phyloP scores from a whole-genome alignment of 2,888 invertebrate genomes.

The Carcina quercana region DNA sequence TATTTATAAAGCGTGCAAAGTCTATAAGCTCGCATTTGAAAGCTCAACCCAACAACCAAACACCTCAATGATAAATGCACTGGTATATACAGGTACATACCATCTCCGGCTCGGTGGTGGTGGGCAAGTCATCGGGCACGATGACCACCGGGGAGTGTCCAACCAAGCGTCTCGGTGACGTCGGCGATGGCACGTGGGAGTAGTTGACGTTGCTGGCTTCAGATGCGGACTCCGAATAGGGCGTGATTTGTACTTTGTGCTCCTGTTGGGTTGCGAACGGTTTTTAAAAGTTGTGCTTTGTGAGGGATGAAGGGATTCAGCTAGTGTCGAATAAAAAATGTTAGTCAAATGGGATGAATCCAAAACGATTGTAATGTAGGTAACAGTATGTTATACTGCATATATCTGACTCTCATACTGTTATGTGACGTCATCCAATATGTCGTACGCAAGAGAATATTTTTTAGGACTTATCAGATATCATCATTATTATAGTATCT shows the following conservation, averaged over 20 bases:
- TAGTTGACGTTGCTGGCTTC: conserved; percentile 43
- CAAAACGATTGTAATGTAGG: too few relatives aligned
- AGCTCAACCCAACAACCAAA: background rate
- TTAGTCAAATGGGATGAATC: too few relatives aligned
- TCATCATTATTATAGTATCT: too few relatives aligned
- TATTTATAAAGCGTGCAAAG: background rate
- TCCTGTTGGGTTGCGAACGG: conserved; percentile 36
- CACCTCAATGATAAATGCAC: background rate
- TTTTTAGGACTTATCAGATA: too few relatives aligned
- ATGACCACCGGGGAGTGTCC: conserved; percentile 28
- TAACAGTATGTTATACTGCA: too few relatives aligned
- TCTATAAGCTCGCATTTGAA: too few relatives aligned
- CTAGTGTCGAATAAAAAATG: too few relatives aligned
- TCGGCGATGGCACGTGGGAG: conserved; percentile 29
- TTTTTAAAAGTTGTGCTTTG: too few relatives aligned
- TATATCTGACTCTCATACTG: too few relatives aligned
- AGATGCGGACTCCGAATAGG: conserved; percentile 49
- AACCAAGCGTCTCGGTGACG: conserved; percentile 35
- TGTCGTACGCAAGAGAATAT: too few relatives aligned
- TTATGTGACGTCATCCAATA: too few relatives aligned
- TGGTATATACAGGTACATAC: conserved; percentile 34
- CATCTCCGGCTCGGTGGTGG: conserved; percentile 53
- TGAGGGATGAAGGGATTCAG: too few relatives aligned
- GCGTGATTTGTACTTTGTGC: conserved; percentile 57
- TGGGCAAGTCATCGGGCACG: conserved; percentile 37